These are phyloP conservation scores for Pomatostomus ruficeps DNA, from an alignment of 2,113 vertebrate species.

Conservation along the genomic window DNA sequence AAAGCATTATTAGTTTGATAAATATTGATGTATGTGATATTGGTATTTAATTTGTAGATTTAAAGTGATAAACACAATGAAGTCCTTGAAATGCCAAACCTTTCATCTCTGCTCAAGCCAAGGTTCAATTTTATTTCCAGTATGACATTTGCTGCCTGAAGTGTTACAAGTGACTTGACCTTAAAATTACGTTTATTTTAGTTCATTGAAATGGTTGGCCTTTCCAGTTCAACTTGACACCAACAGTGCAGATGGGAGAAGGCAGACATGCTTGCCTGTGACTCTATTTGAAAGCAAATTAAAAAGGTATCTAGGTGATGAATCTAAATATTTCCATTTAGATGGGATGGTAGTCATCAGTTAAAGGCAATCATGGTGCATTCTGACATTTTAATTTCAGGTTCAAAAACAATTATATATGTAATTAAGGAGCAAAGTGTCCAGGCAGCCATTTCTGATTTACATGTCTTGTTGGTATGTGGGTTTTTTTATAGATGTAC, in stretches of 20 bases:
- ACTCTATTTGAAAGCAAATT: conserved; percentile 45
- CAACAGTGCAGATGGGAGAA: background rate
- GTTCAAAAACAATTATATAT: conserved; percentile 16
- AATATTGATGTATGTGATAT: background rate
- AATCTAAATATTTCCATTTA: conserved; percentile 46
- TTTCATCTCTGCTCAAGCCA: conserved; percentile 14
- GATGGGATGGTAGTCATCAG: background rate
- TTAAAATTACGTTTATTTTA: conserved; percentile 51
- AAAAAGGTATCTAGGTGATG: conserved; percentile 8
- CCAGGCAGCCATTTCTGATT: background rate
- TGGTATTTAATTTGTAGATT: conserved; percentile 22
- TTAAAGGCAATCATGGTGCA: background rate
- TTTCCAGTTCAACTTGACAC: conserved; percentile 48
- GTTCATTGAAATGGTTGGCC: conserved; percentile 39
- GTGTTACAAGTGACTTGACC: conserved; percentile 61
- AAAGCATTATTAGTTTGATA: background rate
- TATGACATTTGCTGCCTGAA: conserved; percentile 60
- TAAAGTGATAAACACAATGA: background rate
- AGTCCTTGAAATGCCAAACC: conserved; percentile 40
- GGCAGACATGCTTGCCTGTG: background rate
- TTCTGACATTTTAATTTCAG: conserved; percentile 28
- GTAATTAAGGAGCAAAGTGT: background rate
- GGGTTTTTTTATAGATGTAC: background rate
- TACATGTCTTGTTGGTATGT: background rate
- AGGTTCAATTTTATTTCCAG: conserved; percentile 43